phyloP scores from a whole-genome alignment of 2,888 invertebrate species.

The Chymomyza procnemis region DNA sequence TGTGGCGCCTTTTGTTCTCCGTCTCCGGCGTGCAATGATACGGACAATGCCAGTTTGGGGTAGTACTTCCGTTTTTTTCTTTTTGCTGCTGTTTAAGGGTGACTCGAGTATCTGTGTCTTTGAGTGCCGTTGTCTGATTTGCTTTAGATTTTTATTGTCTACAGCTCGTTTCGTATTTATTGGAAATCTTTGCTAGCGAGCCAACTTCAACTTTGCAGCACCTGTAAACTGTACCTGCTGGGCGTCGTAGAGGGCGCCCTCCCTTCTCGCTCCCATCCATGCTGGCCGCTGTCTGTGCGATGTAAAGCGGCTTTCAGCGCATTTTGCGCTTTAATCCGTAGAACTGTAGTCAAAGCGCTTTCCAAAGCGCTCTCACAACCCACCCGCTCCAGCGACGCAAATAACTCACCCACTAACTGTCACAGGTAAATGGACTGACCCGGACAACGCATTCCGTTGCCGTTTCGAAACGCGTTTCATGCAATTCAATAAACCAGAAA shows the following conservation, averaged over 20 bases:
- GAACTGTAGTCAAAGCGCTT: conserved; percentile 62
- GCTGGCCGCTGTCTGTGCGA: conserved; percentile 17
- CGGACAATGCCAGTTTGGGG: not conserved
- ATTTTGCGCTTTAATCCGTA: conserved; percentile 63
- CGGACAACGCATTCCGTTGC: conserved; percentile 46
- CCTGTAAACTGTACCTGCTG: conserved; percentile 16
- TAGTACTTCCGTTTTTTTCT: not conserved
- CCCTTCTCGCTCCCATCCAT: too few species aligned
- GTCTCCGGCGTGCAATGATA: conserved; percentile 8
- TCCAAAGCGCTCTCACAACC: not conserved
- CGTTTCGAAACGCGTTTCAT: conserved; percentile 24
- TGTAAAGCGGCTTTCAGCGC: conserved; percentile 53
- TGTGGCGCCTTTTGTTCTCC: conserved; percentile 10
- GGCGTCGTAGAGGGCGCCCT: not conserved
- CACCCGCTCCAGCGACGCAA: not conserved
- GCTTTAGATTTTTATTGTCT: conserved; percentile 63
- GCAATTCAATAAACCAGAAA: conserved; percentile 60
- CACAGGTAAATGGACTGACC: conserved; percentile 48
- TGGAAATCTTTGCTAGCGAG: conserved; percentile 44
- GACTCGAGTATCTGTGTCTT: conserved; percentile 18
- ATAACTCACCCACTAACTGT: not conserved
- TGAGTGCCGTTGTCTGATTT: conserved; percentile 40
- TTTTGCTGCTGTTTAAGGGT: too few species aligned
- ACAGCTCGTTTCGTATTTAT: conserved; percentile 59
- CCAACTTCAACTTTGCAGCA: conserved; percentile 38